Evolutionary conservation across 2,113 vertebrate species (phyloP).

Genomic region (Anhinga anhinga): DNA sequence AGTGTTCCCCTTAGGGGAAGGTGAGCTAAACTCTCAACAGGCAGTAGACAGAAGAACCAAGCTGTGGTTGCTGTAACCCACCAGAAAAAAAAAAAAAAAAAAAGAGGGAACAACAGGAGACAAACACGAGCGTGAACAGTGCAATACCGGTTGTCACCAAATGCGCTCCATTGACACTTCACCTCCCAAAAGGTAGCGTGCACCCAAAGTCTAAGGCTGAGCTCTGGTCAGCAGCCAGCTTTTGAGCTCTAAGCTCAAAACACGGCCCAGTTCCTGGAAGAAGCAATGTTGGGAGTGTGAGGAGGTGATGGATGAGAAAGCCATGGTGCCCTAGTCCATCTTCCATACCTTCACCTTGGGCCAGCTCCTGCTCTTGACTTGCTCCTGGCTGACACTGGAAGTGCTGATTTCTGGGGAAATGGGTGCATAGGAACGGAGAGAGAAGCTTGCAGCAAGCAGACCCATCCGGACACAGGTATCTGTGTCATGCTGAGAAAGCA

Average conservation of each 20-base stretch:
- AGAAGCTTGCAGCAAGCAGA: constrained; percentile 78
- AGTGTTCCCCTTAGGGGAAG: not conserved
- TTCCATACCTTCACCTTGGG: constrained; percentile 60
- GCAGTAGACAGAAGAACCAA: not conserved
- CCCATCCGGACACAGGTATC: constrained; percentile 81
- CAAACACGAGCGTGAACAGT: not conserved
- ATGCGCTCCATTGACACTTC: not conserved
- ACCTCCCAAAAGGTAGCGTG: not conserved
- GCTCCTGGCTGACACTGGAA: constrained; percentile 68
- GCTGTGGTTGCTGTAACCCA: not conserved
- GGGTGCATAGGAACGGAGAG: constrained; percentile 77
- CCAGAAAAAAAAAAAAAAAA: no score
- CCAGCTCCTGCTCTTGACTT: constrained; percentile 65
- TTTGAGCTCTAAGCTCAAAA: not conserved
- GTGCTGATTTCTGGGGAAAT: constrained; percentile 71
- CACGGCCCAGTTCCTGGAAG: not conserved
- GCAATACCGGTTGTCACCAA: not conserved
- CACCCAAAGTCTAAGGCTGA: not conserved
- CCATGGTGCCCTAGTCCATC: not conserved
- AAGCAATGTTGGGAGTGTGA: not conserved
- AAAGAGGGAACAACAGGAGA: not conserved
- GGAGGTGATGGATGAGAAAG: not conserved
- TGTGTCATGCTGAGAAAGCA: constrained; percentile 74
- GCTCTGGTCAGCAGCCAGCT: not conserved
- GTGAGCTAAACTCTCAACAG: not conserved